Conservation (phyloP, 1,140 invertebrate genomes). For the Octopus bimaculoides region DNA sequence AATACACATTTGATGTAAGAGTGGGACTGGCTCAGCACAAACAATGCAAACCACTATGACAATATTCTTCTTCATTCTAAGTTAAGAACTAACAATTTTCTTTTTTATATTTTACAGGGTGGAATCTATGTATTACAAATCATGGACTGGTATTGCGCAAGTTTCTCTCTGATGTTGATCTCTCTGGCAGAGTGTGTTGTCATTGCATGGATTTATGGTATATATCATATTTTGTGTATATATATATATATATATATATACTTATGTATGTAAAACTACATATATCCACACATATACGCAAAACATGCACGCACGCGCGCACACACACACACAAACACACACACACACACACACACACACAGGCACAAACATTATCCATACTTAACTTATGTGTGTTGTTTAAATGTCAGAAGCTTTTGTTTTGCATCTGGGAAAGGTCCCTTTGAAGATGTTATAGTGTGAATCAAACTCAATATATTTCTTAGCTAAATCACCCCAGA, state of each 20-base stretch:
- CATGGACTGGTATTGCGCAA: constrained; percentile 85
- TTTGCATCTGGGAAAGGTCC: no score
- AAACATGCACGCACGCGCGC: not conserved
- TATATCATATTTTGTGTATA: no score
- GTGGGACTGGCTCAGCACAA: no score
- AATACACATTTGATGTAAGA: no score
- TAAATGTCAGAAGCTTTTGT: no score
- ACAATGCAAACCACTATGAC: no score
- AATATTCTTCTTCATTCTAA: no score
- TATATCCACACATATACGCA: not conserved
- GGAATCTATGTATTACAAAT: constrained; percentile 82
- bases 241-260: no score
- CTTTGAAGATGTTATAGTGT: no score
- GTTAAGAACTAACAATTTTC: not conserved
- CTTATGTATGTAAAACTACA: not conserved
- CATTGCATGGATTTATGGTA: constrained; percentile 58
- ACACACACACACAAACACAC: not conserved
- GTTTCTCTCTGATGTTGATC: constrained; percentile 81
- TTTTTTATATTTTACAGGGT: constrained; percentile 52
- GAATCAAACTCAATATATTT: no score
- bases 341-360: not conserved
- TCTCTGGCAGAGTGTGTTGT: constrained; percentile 63
- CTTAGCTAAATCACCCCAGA: no score
- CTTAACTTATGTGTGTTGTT: constrained; percentile 59
- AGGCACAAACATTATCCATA: not conserved